These are phyloP conservation scores for Micronycteris hirsuta DNA, from an alignment of 2,113 vertebrate species.

Conservation along the genomic window DNA sequence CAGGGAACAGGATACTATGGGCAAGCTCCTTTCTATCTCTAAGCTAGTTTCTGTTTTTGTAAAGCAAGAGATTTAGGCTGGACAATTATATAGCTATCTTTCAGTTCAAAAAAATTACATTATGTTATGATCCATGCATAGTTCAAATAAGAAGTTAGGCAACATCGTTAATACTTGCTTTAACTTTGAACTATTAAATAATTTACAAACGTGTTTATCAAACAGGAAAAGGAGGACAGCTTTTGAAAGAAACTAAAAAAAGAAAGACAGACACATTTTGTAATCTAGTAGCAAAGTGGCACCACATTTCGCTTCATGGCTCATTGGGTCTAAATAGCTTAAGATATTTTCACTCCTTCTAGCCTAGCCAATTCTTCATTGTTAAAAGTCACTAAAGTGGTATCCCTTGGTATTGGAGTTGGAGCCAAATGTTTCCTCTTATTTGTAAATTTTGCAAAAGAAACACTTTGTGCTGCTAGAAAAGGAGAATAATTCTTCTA, in stretches of 20 bases:
- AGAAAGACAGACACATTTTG: not conserved
- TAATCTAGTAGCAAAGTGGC: not conserved
- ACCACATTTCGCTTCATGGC: constrained; percentile 17
- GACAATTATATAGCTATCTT: not conserved
- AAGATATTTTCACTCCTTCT: constrained; percentile 11
- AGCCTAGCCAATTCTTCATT: constrained; percentile 17
- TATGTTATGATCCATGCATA: not conserved
- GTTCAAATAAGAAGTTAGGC: not conserved
- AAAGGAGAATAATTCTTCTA: constrained; percentile 2
- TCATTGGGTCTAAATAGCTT: constrained; percentile 47
- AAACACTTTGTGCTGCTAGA: constrained; percentile 13
- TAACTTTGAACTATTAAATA: not conserved
- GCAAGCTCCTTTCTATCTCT: not conserved
- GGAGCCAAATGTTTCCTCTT: constrained; percentile 41
- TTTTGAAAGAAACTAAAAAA: not conserved
- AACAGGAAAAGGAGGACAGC: not conserved
- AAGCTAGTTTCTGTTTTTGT: not conserved
- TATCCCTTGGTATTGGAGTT: constrained; percentile 36
- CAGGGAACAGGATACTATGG: not conserved
- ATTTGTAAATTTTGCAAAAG: constrained; percentile 39
- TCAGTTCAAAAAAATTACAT: not conserved
- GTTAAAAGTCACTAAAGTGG: constrained; percentile 50
- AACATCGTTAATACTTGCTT: not conserved
- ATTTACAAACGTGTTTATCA: not conserved
- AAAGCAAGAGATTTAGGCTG: not conserved